These are phyloP conservation scores for Thelaira solivaga DNA, from an alignment of 2,888 invertebrate genomes.

Conservation along the genomic window DNA sequence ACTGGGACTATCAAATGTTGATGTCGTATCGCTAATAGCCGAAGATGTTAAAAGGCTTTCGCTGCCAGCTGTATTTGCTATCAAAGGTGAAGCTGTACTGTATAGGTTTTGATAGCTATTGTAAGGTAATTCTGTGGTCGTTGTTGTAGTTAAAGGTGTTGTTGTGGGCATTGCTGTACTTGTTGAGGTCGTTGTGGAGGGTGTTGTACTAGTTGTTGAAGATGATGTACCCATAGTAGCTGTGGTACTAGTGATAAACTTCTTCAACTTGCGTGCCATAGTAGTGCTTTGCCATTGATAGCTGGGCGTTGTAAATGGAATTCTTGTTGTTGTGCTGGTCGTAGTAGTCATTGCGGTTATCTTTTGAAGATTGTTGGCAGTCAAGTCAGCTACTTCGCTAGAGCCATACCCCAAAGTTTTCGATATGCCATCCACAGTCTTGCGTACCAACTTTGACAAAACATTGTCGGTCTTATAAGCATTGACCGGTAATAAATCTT, in stretches of 20 bases:
- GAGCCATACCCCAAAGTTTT: constrained; percentile 72
- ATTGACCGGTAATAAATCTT: constrained; percentile 71
- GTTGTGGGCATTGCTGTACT: constrained; percentile 60
- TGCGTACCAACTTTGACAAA: constrained; percentile 76
- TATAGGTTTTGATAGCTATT: constrained; percentile 69
- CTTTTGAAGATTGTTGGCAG: constrained; percentile 49
- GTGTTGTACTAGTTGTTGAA: constrained; percentile 60
- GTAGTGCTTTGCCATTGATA: constrained; percentile 76
- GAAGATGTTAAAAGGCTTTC: constrained; percentile 47
- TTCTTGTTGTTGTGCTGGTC: constrained; percentile 64
- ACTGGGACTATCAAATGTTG: constrained; percentile 52
- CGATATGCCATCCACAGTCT: constrained; percentile 77
- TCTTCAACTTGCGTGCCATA: constrained; percentile 77
- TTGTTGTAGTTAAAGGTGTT: constrained; percentile 65
- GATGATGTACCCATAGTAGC: constrained; percentile 68
- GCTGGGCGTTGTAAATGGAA: constrained; percentile 74
- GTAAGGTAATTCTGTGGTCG: constrained; percentile 71
- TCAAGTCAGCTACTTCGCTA: constrained; percentile 74
- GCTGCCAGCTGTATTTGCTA: constrained; percentile 7
- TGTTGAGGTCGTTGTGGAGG: constrained; percentile 62
- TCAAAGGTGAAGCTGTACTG: constrained; percentile 66
- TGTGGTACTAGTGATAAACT: constrained; percentile 75
- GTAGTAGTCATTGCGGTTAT: constrained; percentile 66
- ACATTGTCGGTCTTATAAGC: constrained; percentile 73
- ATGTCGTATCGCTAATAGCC: constrained; percentile 62